Percentiles rank a stretch among this genome's conserved stretches.
Conservation (phyloP, 1,140 invertebrate species). For the Trichoplusia ni region DNA sequence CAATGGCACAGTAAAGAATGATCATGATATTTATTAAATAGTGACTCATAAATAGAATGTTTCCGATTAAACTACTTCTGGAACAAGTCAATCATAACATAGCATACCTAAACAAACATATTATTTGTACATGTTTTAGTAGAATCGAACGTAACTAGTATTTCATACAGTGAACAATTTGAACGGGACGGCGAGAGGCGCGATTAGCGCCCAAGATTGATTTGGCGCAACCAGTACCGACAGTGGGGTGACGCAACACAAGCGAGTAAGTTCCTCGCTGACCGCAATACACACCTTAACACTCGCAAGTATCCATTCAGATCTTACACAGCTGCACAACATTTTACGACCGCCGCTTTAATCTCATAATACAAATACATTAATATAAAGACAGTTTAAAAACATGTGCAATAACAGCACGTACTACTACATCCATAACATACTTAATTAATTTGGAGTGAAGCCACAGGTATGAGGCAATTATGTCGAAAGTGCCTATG, state of each 20-base stretch:
- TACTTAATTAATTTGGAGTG: conserved; percentile 17
- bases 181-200: conserved; percentile 44
- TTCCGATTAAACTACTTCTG: too few species aligned
- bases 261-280: conserved; percentile 52
- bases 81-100: too few species aligned
- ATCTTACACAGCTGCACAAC: conserved; percentile 31
- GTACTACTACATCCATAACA: conserved; percentile 2
- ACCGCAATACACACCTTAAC: conserved; percentile 55
- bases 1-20: too few species aligned
- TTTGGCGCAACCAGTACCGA: conserved; percentile 58
- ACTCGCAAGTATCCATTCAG: conserved; percentile 26
- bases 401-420: conserved; percentile 1
- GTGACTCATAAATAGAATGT: too few species aligned
- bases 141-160: conserved; percentile 3
- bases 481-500: conserved; percentile 12
- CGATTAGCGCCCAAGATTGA: conserved; percentile 59
- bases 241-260: conserved; percentile 45
- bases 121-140: conserved; percentile 9
- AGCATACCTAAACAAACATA: too few species aligned
- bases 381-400: conserved; percentile 4
- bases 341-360: conserved; percentile 26
- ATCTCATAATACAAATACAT: conserved; percentile 19
- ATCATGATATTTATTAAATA: too few species aligned
- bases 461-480: conserved; percentile 15
- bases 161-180: conserved; percentile 28